Percentiles rank a stretch among this genome's conserved stretches.
These are phyloP conservation scores for Vireo griseus DNA, from an alignment of 2,797 vertebrate genomes.

Conservation along the genomic window DNA sequence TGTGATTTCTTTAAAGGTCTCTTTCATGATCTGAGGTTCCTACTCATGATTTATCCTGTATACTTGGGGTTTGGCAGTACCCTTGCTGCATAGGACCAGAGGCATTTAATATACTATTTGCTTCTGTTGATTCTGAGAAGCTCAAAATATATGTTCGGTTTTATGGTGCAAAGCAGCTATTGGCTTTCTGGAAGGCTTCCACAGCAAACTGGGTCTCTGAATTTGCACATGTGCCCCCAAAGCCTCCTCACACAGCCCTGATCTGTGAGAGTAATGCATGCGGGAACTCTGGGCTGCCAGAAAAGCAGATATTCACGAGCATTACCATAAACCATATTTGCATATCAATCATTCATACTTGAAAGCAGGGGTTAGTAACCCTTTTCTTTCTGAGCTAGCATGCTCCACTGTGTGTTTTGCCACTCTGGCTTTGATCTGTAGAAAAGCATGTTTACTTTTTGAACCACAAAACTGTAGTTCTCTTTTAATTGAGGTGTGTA, in stretches of 20 bases:
- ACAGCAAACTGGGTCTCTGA: not conserved
- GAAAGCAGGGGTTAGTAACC: constrained; percentile 41
- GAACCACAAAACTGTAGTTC: not conserved
- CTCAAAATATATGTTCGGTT: constrained; percentile 17
- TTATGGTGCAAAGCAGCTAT: not conserved
- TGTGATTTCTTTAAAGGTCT: constrained; percentile 14
- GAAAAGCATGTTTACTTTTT: not conserved
- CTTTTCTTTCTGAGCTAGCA: not conserved
- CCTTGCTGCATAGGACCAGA: not conserved
- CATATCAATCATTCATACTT: constrained; percentile 42
- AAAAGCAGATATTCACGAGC: not conserved
- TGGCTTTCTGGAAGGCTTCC: constrained; percentile 42
- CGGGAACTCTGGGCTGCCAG: not conserved
- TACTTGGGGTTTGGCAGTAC: constrained; percentile 44
- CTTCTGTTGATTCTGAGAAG: not conserved
- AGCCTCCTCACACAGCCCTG: not conserved
- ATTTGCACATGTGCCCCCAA: not conserved
- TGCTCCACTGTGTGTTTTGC: not conserved
- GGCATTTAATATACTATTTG: not conserved
- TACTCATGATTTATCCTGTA: constrained; percentile 14
- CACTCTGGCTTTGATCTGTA: not conserved
- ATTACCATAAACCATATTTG: constrained; percentile 38
- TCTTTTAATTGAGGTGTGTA: not conserved
- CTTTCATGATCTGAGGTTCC: constrained; percentile 18
- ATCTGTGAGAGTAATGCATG: not conserved